Evolutionary conservation across 2,113 vertebrate genomes (phyloP), one percentile per base, ranked within the genome.

Genomic region (Craseonycteris thonglongyai): DNA sequence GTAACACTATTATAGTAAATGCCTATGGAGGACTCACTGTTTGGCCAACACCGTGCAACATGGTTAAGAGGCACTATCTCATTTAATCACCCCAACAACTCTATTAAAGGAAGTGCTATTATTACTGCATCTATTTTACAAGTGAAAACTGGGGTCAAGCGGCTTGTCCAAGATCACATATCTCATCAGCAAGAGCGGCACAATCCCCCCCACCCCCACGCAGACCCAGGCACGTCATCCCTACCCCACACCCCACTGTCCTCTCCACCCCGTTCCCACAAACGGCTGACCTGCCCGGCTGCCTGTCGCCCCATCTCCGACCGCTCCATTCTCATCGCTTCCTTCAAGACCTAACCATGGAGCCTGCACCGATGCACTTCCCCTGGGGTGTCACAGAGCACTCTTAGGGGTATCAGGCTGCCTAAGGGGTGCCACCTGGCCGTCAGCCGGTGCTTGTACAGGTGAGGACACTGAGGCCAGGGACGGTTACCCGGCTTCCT

Each of bases 211-310:
- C 66, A 13, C 2, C 4, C 24, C 30, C 6, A 7, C 8, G 38
- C 82, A 49, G 72, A 28, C 21, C 65, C 11, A 0, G 0, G 30
- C 21, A 7, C 1, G 6, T 6, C 16, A 30, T 2, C 33, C 56
- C 38, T 26, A 0, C 19, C 33, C 54, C 9, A 16, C 54, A 7
- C 1, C 14, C 15, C 21, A 3, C 38, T 14, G 8, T 51, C 1
- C 3, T 12, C 16, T 15, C 24, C 26, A 28, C 2, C 30, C 30
- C 42, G 0, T 5, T 6, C 24, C 54, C 21, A n/a, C 18, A 9
- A 11, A 59, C n/a, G 24, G 63, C 3, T 6, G 26, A 45, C 21
- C 26, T 2, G 69, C 45, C 3, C 11, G 51, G 4, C 56, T 10
- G 2, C 21, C 74, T 59, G 58, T 21, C 22, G n/a, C 47, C 33